Evolutionary conservation across 2,888 invertebrate genomes (phyloP), one percentile per base, ranked within the genome.

Genomic region (Serripes groenlandicus): DNA sequence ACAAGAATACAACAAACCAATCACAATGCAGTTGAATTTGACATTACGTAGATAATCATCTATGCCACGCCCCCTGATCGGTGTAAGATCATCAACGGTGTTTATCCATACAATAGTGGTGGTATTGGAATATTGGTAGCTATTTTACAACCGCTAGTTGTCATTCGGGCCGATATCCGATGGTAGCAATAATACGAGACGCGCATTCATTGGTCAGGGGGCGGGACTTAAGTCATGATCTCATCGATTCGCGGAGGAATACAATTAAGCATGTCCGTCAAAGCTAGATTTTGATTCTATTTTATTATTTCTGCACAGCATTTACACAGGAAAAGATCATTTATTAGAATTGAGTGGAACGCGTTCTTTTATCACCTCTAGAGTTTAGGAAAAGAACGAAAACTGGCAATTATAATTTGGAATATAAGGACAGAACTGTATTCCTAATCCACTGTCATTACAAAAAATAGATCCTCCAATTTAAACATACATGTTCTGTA

Each of bases 21-120:
- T 91, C 90, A 89, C 76, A 87, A 85, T 85, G 85, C 89, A 85
- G 89, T 88, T 88, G 89, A 89, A 89, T 88, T 88, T 89, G 89
- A 88, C 89, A 90, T 87, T 86, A 90, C 87, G 85, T 81, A 85
- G 87, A 87, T 81, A 83, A 62, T 52, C 75, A 83, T 82, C 81
- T 42, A 35, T 28, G 37, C 52, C 75, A 77, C 79, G 82, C 86
- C 78, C 70, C 69, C 64, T 70, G 76, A 62, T 54, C 30, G 60
- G 23, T 66, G 28, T 42, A 42, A 15, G 66, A 66, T 66, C 35
- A 66, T 42, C 66, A 66, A 37, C 66, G 66, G 32, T 9, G 11
- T n/a, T 21, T 66, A 15, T 42, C 66, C 26, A 26, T 37, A 66
- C 42, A 42, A 66, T 66, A 21, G 30, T 35, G 21, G 52, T 74